These are phyloP conservation scores for Parazoanthus darwini DNA, from an alignment of 92 coral and sea anemone genomes.

Conservation along the genomic window DNA sequence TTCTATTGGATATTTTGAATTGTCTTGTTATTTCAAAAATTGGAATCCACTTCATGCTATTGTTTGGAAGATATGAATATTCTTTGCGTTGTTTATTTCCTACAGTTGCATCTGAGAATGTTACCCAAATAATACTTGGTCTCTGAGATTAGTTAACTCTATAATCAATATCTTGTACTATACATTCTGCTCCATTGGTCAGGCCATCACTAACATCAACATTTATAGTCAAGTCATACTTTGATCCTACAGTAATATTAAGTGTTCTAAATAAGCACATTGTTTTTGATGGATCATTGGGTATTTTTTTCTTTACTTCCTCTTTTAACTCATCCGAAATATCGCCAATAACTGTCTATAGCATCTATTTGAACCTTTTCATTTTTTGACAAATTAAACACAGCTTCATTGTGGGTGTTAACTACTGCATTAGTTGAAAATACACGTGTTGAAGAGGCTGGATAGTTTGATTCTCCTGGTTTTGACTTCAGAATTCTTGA, in stretches of 20 bases:
- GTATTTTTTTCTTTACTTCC: conserved; percentile 26
- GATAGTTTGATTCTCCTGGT: background rate
- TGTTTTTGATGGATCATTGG: conserved; percentile 45
- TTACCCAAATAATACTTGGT: conserved; percentile 36
- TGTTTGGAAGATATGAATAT: conserved; percentile 1
- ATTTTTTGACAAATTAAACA: background rate
- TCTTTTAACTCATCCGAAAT: conserved; percentile 29
- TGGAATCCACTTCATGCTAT: too few relatives aligned
- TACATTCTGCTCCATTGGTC: conserved; percentile 38
- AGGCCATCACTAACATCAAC: conserved; percentile 42
- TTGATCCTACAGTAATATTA: conserved; percentile 24
- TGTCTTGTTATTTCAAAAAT: too few relatives aligned
- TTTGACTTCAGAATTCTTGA: too few relatives aligned
- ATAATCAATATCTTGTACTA: conserved; percentile 27
- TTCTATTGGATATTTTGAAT: too few relatives aligned
- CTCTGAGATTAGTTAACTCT: conserved; percentile 23
- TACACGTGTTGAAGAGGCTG: background rate
- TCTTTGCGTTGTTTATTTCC: conserved; percentile 7
- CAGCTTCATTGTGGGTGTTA: background rate
- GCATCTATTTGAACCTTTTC: background rate
- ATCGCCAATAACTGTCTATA: conserved; percentile 26
- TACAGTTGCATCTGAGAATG: conserved; percentile 26
- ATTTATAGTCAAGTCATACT: conserved; percentile 36
- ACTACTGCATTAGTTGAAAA: conserved; percentile 9
- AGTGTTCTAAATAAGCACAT: conserved; percentile 33